These are phyloP conservation scores for Pteromalus puparum DNA, from an alignment of 1,140 invertebrate species.

Conservation along the genomic window DNA sequence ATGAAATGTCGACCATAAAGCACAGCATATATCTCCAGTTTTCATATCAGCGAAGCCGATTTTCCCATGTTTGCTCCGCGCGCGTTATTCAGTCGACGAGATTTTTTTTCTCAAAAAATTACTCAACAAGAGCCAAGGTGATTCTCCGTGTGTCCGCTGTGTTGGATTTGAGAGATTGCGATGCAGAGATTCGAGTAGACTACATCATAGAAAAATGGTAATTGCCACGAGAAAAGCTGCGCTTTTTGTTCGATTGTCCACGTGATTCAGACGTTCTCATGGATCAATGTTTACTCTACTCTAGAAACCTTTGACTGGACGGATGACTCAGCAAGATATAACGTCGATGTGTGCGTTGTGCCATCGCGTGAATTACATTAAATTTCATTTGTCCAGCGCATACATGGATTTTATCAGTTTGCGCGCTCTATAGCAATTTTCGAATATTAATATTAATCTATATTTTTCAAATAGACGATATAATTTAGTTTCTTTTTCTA, in stretches of 20 bases:
- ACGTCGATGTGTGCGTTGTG: background rate
- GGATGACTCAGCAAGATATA: conserved; percentile 13
- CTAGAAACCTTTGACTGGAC: conserved; percentile 41
- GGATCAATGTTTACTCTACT: conserved; percentile 30
- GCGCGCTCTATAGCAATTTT: too few relatives aligned
- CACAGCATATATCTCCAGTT: background rate
- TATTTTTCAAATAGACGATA: too few relatives aligned
- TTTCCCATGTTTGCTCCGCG: background rate
- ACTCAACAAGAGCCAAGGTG: background rate
- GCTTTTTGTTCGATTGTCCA: background rate
- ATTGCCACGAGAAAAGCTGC: background rate
- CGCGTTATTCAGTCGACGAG: background rate
- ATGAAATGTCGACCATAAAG: too few relatives aligned
- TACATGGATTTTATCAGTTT: too few relatives aligned
- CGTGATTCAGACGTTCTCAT: background rate
- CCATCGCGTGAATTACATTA: background rate
- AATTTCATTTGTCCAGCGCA: background rate
- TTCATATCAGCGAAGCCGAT: background rate
- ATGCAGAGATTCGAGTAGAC: background rate
- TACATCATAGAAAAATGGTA: background rate
- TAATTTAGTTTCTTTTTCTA: too few relatives aligned
- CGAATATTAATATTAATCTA: too few relatives aligned
- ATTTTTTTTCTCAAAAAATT: background rate
- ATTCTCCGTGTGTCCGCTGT: background rate
- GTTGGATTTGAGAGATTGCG: background rate